Base-by-base conservation (phyloP, 2,797 vertebrate genomes). In the Enteromius radiatus region DNA sequence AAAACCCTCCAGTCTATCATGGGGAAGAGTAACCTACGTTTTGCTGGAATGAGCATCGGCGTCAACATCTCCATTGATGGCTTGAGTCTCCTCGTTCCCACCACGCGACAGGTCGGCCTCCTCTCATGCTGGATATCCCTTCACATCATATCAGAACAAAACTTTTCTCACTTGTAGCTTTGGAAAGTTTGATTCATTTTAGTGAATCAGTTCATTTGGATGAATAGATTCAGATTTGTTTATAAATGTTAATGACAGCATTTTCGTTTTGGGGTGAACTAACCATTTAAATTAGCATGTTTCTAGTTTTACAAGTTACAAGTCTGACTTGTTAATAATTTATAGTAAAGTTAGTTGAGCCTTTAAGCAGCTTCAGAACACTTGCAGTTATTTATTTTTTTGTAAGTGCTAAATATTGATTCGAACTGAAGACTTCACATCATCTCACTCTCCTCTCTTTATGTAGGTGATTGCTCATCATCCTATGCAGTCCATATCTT, bases 401-500 rank as follows among this genome's bases (percentile, higher is more conserved):
- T 45, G 1, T 69, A 6, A 10, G 31, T 64, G 41, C 36, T 76
- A 5, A 74, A 23, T 54, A 47, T 76, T 65, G 63, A 84, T 85
- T 38, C 26, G 2, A 14, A 74, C 15, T 26, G 5, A 79, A 43
- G 45, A 73, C 23, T 41, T 80, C 54, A n/a, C 41, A 19, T 43
- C 43, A 41, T 28, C 38, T 64, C 5, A 1, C 28, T 49, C 2
- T 45, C 36, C 23, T 68, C 6, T 83, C 43, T 86, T 10, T 52
- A 19, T 78, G 12, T 54, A 99, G 98, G 95, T 97, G 91, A 97
- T 99, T 0, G 98, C 98, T 31, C 97, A 96, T 87, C 98, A 99
- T 87, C 98, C 98, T 81, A 99, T 99, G 97, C 98, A 99, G 89
- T 98, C 98, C 84, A 99, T 99, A 92, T 99, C 98, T 79, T 99